Base-by-base conservation (phyloP, 1,140 invertebrate genomes). In the Drosophila paulistorum region DNA sequence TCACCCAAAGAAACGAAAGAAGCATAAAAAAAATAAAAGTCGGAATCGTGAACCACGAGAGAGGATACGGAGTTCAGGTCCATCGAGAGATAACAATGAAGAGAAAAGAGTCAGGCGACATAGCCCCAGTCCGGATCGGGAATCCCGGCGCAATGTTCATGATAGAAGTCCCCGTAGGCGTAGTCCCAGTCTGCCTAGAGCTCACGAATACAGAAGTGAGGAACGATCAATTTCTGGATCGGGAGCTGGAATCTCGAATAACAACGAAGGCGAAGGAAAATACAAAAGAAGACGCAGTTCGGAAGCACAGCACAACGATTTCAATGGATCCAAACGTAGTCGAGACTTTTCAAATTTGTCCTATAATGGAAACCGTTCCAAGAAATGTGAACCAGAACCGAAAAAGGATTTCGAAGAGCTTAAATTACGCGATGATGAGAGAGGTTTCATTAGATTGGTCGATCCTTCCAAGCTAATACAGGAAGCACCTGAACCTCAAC, bases 11-110 rank as follows among this genome's bases (percentile, higher is more conserved):
- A 69, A 76, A 14, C 51, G 59, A n/a, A 84, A 74, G 5, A 84
- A 74, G 33, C 58, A 71, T 33, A 73, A 74, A n/a, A 70, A 77
- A 6, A n/a, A 69, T 1, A 77, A 81, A n/a, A 76, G 20, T 45
- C 60, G 17, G 10, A 37, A 30, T 48, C 14, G 0, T 14, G 42
- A 45, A 45, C 14, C 7, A 17, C 3, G n/a, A 3, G 17, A 17
- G 7, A 14, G 17, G 2, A 51, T 4, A 10, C 35, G 11, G 11
- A 13, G 10, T 39, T 0, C 10, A 2, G 3, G 9, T 37, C 35
- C 5, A 37, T 37, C 35, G 35, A 11, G 9, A 37, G 10, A 2
- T 37, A 9, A 13, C 2, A 39, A 9, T 11, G 45, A 51, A 23
- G 17, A 20, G 1, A 51, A 23, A 51, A 23, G 17, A 23, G 9